These are phyloP conservation scores for Herminia tarsipennalis DNA, from an alignment of 2,888 invertebrate genomes.

Conservation along the genomic window DNA sequence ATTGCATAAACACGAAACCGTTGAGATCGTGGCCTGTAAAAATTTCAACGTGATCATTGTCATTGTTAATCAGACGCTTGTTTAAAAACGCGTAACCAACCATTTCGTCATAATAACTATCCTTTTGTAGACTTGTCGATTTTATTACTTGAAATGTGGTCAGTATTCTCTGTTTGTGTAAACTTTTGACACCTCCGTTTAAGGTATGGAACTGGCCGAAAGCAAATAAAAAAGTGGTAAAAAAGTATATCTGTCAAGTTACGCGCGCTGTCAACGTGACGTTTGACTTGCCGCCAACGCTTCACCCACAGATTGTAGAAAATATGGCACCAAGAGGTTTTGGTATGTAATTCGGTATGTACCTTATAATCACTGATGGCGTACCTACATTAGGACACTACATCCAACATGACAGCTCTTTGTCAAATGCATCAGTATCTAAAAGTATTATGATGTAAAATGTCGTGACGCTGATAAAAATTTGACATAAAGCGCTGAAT, in stretches of 20 bases:
- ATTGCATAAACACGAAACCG: constrained; percentile 36
- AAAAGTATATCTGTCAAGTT: constrained; percentile 45
- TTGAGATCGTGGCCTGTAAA: constrained; percentile 51
- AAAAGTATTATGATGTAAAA: constrained; percentile 39
- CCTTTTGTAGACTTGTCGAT: constrained; percentile 32
- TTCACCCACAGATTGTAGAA: constrained; percentile 31
- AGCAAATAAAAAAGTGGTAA: constrained; percentile 35
- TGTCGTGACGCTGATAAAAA: constrained; percentile 42
- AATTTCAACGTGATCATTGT: constrained; percentile 47
- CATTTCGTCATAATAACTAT: constrained; percentile 29
- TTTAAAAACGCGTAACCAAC: constrained; percentile 36
- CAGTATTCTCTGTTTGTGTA: constrained; percentile 41
- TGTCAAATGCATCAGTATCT: constrained; percentile 37
- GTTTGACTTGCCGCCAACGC: constrained; percentile 54
- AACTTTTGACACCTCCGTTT: constrained; percentile 47
- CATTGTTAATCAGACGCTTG: constrained; percentile 18
- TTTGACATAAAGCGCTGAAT: constrained; percentile 25
- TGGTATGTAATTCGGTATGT: too few species aligned
- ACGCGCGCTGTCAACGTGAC: constrained; percentile 53
- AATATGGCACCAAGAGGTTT: too few species aligned
- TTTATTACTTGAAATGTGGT: constrained; percentile 39
- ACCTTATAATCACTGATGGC: too few species aligned
- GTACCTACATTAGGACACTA: too few species aligned
- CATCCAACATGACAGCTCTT: constrained; percentile 33
- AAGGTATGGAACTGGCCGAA: constrained; percentile 47